Evolutionary conservation across 53 echinoderm and acorn worm species (phyloP).

Genomic region (Zoroaster sp.): DNA sequence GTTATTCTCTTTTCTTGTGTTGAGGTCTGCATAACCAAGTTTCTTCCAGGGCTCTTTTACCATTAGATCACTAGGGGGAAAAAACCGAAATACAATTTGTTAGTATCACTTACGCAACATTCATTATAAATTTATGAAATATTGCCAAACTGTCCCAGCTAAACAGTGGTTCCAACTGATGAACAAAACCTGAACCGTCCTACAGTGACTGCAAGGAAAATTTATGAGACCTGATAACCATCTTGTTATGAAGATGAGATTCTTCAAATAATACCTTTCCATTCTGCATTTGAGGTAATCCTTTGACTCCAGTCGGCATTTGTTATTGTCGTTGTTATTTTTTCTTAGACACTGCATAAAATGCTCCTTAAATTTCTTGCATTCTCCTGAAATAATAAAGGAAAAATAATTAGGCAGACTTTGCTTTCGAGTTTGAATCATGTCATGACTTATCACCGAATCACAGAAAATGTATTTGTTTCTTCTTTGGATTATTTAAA

Average conservation of each 20-base stretch:
- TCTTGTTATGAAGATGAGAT: neutral
- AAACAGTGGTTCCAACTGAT: no score
- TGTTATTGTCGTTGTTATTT: constrained; percentile 58
- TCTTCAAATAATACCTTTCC: constrained; percentile 70
- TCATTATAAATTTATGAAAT: no score
- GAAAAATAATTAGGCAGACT: no score
- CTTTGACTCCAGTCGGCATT: constrained; percentile 78
- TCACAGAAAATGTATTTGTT: no score
- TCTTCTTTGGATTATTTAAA: no score
- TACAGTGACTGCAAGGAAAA: no score
- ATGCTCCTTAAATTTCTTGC: constrained; percentile 78
- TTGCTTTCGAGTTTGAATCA: no score
- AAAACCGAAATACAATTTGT: no score
- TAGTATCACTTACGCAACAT: no score
- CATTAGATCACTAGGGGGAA: constrained; percentile 85
- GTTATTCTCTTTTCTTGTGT: constrained; percentile 36
- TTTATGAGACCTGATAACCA: neutral
- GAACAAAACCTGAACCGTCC: no score
- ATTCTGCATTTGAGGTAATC: constrained; percentile 92
- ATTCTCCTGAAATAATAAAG: constrained; percentile 83
- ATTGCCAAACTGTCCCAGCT: no score
- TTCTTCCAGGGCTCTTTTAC: constrained; percentile 83
- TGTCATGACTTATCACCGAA: no score
- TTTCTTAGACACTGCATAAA: constrained; percentile 86
- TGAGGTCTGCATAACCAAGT: constrained; percentile 78